Evolutionary conservation across 2,797 vertebrate genomes (phyloP), one percentile per base, ranked within the genome.

Genomic region (Chrosomus eos): DNA sequence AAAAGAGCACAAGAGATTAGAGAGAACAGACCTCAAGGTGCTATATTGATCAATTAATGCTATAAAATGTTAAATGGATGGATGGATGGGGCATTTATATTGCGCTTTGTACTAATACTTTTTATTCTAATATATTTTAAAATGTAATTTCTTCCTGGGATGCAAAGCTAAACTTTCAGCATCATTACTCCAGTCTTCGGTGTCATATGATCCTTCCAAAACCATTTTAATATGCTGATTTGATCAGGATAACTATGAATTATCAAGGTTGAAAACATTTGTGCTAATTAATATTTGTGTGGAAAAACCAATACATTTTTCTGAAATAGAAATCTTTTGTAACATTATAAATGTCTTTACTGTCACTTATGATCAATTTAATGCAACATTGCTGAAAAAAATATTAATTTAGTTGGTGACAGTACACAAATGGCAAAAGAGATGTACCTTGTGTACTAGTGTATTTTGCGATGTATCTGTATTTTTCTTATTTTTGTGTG

Each of bases 1-100:
- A 64, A 45, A 40, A 78, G 38, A 64, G 38, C 38, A 45, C 26
- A 78, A 45, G 58, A 43, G 21, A 40, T 77, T 7, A 18, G 33
- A 26, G 5, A 21, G 58, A 79, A 45, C 16, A 26, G 58, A 64
- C n/a, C n/a, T 79, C 58, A 23, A 45, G 18, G 60, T 64, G 38
- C 38, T 45, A 26, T 79, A 79, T 64, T 79, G 76, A 79, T 79
- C 26, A 31, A 10, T 21, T 21, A 10, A 64, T 28, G 76, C 58
- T 45, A 31, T 64, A 64, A 78, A 64, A 64, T 45, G n/a, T 31
- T 64, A 45, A 79, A n/a, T n/a, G n/a, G n/a, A n/a, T n/a, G n/a
- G n/a, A n/a, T n/a, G n/a, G 33, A 33, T 33, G 33, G 33, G 11
- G 43, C 43, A 14, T 45, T 14, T 14, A 45, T 45, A 45, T 45